A percentile compares a stretch with the other conserved stretches of the same genome.
These are phyloP conservation scores for Torymus tubicola DNA, from an alignment of 2,888 invertebrate species.

Conservation along the genomic window DNA sequence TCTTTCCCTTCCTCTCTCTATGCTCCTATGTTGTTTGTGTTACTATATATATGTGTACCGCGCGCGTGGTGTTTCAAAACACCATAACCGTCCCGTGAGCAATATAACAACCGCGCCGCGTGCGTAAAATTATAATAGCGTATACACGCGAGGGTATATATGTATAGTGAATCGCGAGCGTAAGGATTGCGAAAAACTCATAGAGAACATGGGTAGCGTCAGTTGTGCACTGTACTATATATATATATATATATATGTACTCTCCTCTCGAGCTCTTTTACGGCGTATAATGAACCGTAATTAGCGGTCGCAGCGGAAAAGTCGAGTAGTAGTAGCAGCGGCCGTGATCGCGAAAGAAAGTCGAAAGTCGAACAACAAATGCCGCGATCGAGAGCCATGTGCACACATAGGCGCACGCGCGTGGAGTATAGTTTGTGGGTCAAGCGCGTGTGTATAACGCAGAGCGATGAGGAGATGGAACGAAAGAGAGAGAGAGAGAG, in stretches of 20 bases:
- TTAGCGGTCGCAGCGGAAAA: slow-evolving; percentile 8
- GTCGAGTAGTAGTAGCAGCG: slow-evolving; percentile 1
- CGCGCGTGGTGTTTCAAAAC: too few species aligned
- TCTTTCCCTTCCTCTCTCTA: too few species aligned
- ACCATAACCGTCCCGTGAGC: too few species aligned
- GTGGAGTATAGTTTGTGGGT: slow-evolving; percentile 40
- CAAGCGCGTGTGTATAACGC: slow-evolving; percentile 43
- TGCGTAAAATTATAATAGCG: background rate
- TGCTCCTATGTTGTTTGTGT: too few species aligned
- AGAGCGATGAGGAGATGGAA: slow-evolving; percentile 17
- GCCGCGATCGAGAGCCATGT: slow-evolving; percentile 20
- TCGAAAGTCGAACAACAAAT: slow-evolving; percentile 47
- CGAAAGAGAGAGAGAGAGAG: background rate
- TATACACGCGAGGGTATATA: too few species aligned
- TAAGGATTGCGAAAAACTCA: too few species aligned
- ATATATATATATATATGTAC: too few species aligned
- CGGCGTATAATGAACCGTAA: slow-evolving; percentile 13
- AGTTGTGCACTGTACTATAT: too few species aligned
- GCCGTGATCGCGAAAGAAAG: slow-evolving; percentile 51
- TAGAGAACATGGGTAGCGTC: too few species aligned
- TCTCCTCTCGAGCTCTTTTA: too few species aligned
- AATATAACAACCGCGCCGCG: background rate
- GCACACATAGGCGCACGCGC: background rate
- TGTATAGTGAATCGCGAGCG: too few species aligned
- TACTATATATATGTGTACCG: too few species aligned